Conservation (phyloP, 2,888 invertebrate species). For the Tupiocoris notatus region DNA sequence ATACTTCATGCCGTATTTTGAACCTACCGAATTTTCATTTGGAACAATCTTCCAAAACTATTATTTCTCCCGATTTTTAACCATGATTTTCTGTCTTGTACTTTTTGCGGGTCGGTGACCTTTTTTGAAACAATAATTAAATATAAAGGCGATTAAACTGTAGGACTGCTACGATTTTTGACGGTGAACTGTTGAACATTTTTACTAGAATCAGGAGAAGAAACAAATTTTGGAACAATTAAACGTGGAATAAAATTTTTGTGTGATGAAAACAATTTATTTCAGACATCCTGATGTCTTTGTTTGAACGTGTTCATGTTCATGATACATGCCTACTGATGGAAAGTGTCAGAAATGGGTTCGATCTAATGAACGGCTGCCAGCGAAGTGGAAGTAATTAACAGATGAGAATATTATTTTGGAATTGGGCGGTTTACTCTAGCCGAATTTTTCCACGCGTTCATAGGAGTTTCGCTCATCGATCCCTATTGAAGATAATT, state of each 20-base stretch:
- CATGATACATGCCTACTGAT: no score
- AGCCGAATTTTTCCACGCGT: no score
- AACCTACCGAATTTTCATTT: not conserved
- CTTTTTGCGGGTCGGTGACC: not conserved
- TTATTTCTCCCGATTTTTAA: not conserved
- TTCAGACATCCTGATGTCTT: no score
- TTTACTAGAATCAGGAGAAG: not conserved
- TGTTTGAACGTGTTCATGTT: no score
- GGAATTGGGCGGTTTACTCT: no score
- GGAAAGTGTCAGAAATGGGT: no score
- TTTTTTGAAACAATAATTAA: not conserved
- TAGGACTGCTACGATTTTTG: conserved; percentile 16
- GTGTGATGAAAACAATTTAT: conserved; percentile 18
- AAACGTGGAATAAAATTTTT: conserved; percentile 25
- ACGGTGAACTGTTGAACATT: not conserved
- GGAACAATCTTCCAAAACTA: not conserved
- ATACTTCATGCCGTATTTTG: not conserved
- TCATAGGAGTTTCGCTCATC: no score
- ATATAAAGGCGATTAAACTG: not conserved
- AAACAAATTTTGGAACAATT: conserved; percentile 2
- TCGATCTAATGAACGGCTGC: no score
- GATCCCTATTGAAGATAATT: no score
- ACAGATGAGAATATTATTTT: no score
- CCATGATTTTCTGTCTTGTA: not conserved
- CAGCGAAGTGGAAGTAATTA: no score